These are phyloP conservation scores for Disparrhopalites patrizii DNA, from an alignment of 2,888 invertebrate species.

Conservation along the genomic window DNA sequence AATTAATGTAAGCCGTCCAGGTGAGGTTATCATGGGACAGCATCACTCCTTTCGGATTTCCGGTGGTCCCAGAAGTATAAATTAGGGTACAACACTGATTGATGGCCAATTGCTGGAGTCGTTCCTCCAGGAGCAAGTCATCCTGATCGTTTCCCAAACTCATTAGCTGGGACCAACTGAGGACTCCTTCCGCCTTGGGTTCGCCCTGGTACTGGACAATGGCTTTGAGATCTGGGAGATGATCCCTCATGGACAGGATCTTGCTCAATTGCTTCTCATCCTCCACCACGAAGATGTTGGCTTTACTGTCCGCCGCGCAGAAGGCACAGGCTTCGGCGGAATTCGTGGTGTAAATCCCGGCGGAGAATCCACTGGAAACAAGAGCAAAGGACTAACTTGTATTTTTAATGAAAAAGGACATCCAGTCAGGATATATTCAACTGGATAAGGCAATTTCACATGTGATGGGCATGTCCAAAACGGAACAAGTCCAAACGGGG, in stretches of 20 bases:
- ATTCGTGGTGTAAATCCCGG: slow-evolving; percentile 89
- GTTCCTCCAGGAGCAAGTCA: slow-evolving; percentile 63
- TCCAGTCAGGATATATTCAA: no score
- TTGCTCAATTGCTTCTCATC: slow-evolving; percentile 82
- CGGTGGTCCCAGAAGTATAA: slow-evolving; percentile 84
- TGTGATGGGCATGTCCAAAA: no score
- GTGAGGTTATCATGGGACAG: slow-evolving; percentile 82
- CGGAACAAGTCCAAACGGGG: no score
- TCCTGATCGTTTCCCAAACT: slow-evolving; percentile 67
- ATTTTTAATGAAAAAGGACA: no score
- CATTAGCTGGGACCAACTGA: slow-evolving; percentile 68
- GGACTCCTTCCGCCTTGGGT: slow-evolving; percentile 52
- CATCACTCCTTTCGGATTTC: slow-evolving; percentile 89
- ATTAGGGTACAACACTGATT: slow-evolving; percentile 84
- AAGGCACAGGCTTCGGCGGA: slow-evolving; percentile 78
- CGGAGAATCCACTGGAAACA: slow-evolving; percentile 71
- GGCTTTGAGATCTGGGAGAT: slow-evolving; percentile 70
- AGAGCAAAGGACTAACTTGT: no score
- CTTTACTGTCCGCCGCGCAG: slow-evolving; percentile 68
- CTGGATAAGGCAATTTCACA: no score
- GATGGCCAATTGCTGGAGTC: slow-evolving; percentile 65
- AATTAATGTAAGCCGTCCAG: slow-evolving; percentile 62
- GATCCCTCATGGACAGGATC: slow-evolving; percentile 65
- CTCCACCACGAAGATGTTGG: slow-evolving; percentile 85
- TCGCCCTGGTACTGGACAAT: slow-evolving; percentile 66